These are phyloP conservation scores for Ramphastos sulfuratus DNA, from an alignment of 2,113 vertebrate genomes.

Conservation along the genomic window DNA sequence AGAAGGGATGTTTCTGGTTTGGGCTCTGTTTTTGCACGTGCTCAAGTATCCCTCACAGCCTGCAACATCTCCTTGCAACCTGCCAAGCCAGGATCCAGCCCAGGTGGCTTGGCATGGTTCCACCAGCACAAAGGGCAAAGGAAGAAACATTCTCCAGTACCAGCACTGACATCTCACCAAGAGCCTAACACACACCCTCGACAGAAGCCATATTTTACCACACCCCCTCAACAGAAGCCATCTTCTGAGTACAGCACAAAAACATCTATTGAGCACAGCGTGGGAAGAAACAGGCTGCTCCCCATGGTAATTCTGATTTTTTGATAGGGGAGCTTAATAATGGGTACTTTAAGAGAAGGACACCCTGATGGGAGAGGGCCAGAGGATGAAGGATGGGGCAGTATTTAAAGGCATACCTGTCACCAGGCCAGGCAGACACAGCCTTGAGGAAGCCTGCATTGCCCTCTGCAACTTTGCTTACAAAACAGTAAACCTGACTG, in stretches of 20 bases:
- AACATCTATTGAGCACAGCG: accelerated
- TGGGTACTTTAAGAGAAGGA: not conserved
- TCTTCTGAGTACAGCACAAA: not conserved
- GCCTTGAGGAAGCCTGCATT: not conserved
- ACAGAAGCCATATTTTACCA: not conserved
- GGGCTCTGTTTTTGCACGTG: accelerated
- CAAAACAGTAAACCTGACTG: not conserved
- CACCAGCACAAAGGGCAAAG: not conserved
- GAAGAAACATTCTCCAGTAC: not conserved
- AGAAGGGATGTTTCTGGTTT: not conserved
- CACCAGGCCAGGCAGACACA: not conserved
- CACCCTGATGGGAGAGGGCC: not conserved
- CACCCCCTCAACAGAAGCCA: not conserved
- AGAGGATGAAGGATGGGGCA: not conserved
- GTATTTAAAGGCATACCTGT: not conserved
- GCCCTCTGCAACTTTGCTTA: not conserved
- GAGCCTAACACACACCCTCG: not conserved
- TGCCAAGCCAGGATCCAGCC: not conserved
- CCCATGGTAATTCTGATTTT: not conserved
- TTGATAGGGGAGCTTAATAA: not conserved
- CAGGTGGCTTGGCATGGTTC: accelerated
- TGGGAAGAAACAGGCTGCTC: not conserved
- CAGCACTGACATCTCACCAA: not conserved
- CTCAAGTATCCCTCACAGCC: not conserved
- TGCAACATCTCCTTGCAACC: not conserved